Conservation (phyloP, 2,888 invertebrate species). For the Biston betularia region DNA sequence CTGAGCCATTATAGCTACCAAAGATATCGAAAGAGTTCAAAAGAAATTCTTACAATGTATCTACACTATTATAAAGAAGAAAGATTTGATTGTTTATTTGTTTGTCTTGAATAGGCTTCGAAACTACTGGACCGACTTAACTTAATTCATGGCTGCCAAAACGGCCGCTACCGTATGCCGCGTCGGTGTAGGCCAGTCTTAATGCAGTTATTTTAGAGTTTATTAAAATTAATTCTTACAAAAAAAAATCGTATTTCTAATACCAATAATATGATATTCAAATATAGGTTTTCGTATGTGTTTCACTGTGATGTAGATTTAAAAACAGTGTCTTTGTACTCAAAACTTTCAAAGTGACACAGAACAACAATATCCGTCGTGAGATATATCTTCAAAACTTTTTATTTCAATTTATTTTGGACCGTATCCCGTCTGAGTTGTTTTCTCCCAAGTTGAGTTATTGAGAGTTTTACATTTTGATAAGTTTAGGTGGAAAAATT, state of each 20-base stretch:
- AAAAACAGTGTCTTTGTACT: slow-evolving; percentile 42
- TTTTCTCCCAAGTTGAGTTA: slow-evolving; percentile 38
- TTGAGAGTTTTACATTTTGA: slow-evolving; percentile 33
- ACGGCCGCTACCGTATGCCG: too few relatives aligned
- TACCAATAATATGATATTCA: background rate
- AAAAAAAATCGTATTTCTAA: background rate
- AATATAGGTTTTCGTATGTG: background rate
- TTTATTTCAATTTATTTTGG: slow-evolving; percentile 45
- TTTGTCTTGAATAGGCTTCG: too few relatives aligned
- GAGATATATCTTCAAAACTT: slow-evolving; percentile 42
- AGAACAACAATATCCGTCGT: slow-evolving; percentile 43
- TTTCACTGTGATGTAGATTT: slow-evolving; percentile 29
- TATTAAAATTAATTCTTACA: too few relatives aligned
- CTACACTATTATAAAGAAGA: too few relatives aligned
- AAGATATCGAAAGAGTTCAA: too few relatives aligned
- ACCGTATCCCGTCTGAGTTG: slow-evolving; percentile 36
- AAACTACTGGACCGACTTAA: too few relatives aligned
- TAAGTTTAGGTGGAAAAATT: slow-evolving; percentile 30
- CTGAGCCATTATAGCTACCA: too few relatives aligned
- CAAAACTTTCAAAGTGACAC: slow-evolving; percentile 42
- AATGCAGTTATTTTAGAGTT: too few relatives aligned
- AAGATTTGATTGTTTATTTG: too few relatives aligned
- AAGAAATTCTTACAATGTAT: too few relatives aligned
- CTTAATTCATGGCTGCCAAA: too few relatives aligned
- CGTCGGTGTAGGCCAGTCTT: too few relatives aligned